phyloP scores from a whole-genome alignment of 2,797 vertebrate genomes.

The Chloroceryle amazona region DNA sequence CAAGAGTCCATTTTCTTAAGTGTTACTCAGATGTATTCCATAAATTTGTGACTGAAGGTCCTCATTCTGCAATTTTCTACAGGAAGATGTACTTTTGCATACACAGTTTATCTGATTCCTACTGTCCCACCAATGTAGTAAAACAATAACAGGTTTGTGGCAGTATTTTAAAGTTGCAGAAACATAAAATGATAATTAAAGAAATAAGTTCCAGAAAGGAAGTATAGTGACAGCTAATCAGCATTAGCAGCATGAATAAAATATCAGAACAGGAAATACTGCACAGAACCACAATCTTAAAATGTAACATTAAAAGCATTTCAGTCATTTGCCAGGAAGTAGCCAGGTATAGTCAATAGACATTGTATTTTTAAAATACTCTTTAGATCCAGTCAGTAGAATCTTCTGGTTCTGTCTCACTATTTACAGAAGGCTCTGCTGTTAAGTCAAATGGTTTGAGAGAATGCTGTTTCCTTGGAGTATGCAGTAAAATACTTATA shows the following conservation, averaged over 20 bases:
- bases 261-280: conserved; percentile 50
- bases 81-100: neutral
- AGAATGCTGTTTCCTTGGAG: neutral
- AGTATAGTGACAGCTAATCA: conserved; percentile 41
- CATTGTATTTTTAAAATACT: neutral
- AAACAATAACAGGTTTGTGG: neutral
- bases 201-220: conserved; percentile 8
- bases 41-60: neutral
- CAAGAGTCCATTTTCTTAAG: neutral
- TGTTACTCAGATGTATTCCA: neutral
- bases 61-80: neutral
- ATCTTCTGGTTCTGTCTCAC: neutral
- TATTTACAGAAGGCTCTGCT: neutral
- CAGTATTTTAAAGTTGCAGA: neutral
- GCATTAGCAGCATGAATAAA: conserved; percentile 51
- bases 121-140: neutral
- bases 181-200: neutral
- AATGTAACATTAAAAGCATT: neutral
- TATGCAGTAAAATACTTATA: neutral
- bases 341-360: neutral
- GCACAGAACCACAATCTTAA: conserved; percentile 27
- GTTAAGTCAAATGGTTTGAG: neutral
- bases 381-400: neutral
- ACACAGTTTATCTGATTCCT: neutral
- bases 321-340: conserved; percentile 1